Conservation (phyloP, 1,140 invertebrate genomes). For the Melipona quadrifasciata region DNA sequence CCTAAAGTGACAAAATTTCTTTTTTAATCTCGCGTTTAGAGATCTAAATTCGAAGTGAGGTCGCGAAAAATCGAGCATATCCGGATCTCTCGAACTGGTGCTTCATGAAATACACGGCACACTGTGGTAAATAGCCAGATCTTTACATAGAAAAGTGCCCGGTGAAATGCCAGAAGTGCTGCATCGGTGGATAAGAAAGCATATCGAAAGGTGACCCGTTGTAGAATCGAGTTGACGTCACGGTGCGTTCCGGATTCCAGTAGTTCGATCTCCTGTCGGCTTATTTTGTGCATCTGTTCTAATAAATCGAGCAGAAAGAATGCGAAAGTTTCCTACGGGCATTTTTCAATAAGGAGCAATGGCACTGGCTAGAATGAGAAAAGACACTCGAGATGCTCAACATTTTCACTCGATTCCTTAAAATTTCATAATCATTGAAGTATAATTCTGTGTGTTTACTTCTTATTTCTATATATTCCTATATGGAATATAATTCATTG, state of each 20-base stretch:
- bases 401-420: neutral
- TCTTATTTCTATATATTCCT: too few relatives aligned
- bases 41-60: neutral
- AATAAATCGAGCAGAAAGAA: neutral
- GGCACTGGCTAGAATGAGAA: neutral
- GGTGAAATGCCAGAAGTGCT: neutral
- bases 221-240: constrained; percentile 22
- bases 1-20: too few relatives aligned
- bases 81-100: neutral
- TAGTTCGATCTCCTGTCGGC: constrained; percentile 16
- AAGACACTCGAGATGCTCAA: neutral
- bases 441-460: too few relatives aligned
- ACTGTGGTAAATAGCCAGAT: neutral
- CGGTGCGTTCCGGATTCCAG: constrained; percentile 4
- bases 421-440: neutral
- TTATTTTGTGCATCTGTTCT: constrained; percentile 1
- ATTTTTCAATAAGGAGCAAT: neutral
- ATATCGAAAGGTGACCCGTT: neutral
- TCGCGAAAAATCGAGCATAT: neutral
- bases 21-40: too few relatives aligned
- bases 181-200: neutral
- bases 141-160: too few relatives aligned
- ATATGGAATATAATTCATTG: too few relatives aligned
- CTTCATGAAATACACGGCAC: too few relatives aligned
- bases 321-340: too few relatives aligned